Evolutionary conservation across 2,888 invertebrate genomes (phyloP), one percentile per base, ranked within the genome.

Genomic region (Sminthurides aquaticus): DNA sequence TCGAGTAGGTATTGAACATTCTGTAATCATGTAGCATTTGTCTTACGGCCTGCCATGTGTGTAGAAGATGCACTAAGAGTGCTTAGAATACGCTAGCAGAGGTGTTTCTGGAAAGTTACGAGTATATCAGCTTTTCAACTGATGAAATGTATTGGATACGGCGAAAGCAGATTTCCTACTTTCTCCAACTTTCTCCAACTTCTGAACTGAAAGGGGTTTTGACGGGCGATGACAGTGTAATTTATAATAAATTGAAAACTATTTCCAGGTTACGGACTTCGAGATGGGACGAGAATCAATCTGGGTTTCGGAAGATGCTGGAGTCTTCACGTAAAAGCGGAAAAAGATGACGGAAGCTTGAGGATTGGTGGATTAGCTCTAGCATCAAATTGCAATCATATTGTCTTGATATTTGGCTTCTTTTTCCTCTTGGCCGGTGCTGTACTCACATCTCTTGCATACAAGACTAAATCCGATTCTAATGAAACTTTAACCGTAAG

Each of bases 341-440:
- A 73, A 58, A 65, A 64, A 56, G 73, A 73, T 48, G 73, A 72
- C 43, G 73, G 71, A 26, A 70, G 67, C 34, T 34, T 72, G 15
- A 58, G 70, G 58, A 73, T 73, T 34, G 71, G 73, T 27, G 67
- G 71, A 18, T 57, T 72, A n/a, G 67, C 69, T 3, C 49, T 73
- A 20, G 73, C 73, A 28, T 60, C 69, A 15, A 69, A 73, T 63
- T 73, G 73, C 60, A 71, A 73, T 54, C 66, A 70, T 28, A 69
- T 71, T 29, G 67, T 73, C 29, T 57, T 73, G 26, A 70, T 72
- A 34, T 73, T 73, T 57, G 71, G 73, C 5, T 72, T 73, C 61
- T 73, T 71, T 57, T 73, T 73, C 52, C 68, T 73, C n/a, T 64
- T 72, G 8, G 71, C 71, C 20, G 73, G 73, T 28, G 66, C 69